Conservation (phyloP, 2,113 vertebrate species). For the Perca flavescens region DNA sequence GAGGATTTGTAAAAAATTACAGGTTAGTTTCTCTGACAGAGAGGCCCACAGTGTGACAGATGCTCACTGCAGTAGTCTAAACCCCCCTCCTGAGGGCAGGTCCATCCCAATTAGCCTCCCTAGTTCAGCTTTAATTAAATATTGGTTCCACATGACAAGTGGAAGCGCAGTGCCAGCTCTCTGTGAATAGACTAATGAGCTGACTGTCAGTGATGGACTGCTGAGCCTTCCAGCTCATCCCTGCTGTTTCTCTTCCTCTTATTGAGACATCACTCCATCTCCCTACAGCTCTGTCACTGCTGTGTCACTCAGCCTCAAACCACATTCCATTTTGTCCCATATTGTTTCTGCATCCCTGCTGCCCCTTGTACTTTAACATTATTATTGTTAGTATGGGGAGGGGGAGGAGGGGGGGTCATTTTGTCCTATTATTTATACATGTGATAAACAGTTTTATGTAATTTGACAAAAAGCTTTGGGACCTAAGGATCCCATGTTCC, state of each 20-base stretch:
- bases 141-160: conserved; percentile 70
- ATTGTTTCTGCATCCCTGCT: not conserved
- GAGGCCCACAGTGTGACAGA: conserved; percentile 3
- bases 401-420: not conserved
- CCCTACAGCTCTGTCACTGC: not conserved
- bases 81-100: conserved; percentile 49
- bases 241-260: conserved; percentile 31
- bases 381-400: not conserved
- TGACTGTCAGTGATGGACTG: conserved; percentile 35
- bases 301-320: conserved; percentile 2
- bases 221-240: conserved; percentile 30
- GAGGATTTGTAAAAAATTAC: not conserved
- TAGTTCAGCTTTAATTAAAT: conserved; percentile 77
- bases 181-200: conserved; percentile 60
- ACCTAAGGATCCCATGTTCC: not conserved
- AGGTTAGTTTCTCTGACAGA: conserved; percentile 3
- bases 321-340: conserved; percentile 1
- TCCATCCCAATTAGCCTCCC: conserved; percentile 66
- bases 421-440: not conserved
- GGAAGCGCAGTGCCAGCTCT: conserved; percentile 51
- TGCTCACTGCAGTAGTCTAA: conserved; percentile 29
- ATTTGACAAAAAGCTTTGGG: not conserved
- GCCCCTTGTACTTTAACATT: not conserved
- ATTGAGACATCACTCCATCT: conserved; percentile 15
- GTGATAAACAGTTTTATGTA: too few species aligned